Evolutionary conservation across 2,888 invertebrate species (phyloP).

Genomic region (Halocaridina rubra): DNA sequence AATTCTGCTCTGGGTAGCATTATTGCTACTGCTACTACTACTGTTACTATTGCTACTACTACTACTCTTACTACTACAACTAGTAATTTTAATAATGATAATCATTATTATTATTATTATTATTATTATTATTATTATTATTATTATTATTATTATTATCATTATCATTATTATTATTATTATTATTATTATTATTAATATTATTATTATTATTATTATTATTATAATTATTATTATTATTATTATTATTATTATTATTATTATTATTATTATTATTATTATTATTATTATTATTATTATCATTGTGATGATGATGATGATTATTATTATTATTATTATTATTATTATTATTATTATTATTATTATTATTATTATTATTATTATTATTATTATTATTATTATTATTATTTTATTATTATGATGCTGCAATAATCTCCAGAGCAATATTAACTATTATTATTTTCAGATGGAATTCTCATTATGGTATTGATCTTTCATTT

Average conservation of each 20-base stretch:
- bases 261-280: constrained; percentile 5
- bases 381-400: constrained; percentile 9
- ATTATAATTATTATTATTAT: constrained; percentile 9
- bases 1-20: too few species aligned
- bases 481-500: too few species aligned
- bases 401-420: too few species aligned
- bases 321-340: background rate
- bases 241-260: constrained; percentile 16
- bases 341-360: constrained; percentile 15
- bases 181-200: background rate
- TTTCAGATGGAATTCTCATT: too few species aligned
- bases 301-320: background rate
- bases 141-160: background rate
- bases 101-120: too few species aligned
- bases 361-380: constrained; percentile 11
- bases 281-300: constrained; percentile 14
- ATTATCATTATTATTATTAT: background rate
- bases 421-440: too few species aligned
- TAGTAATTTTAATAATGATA: too few species aligned
- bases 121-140: background rate
- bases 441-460: too few species aligned
- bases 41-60: too few species aligned
- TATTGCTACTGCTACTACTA: too few species aligned
- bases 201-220: background rate
- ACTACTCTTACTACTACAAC: too few species aligned